Evolutionary conservation across 2,888 invertebrate species (phyloP).

Genomic region (Linnaemya tessellans): DNA sequence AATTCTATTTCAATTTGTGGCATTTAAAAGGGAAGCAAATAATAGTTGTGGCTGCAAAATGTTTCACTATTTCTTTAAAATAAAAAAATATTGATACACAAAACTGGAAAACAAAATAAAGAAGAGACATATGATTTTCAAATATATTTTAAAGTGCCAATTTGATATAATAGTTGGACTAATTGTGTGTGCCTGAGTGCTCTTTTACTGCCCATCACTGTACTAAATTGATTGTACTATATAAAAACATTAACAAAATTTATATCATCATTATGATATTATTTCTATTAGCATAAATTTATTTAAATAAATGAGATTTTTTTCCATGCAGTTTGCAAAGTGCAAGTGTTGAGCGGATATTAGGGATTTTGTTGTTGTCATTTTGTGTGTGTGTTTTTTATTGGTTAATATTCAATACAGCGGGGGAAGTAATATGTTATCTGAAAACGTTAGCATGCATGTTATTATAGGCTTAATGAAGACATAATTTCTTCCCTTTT

Average conservation of each 20-base stretch:
- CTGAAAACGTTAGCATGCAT: background rate
- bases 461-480: background rate
- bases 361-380: background rate
- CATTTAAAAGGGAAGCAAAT: background rate
- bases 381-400: background rate
- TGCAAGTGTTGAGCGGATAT: background rate
- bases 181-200: background rate
- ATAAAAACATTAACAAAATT: slow-evolving; percentile 7
- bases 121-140: background rate
- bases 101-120: too few species aligned
- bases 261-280: background rate
- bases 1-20: background rate
- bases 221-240: background rate
- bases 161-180: background rate
- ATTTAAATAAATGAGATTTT: background rate
- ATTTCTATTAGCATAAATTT: slow-evolving; percentile 3
- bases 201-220: background rate
- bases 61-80: background rate
- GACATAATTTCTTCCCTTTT: too few species aligned
- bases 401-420: background rate
- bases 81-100: too few species aligned
- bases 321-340: background rate
- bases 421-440: too few species aligned
- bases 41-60: background rate
- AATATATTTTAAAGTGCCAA: too few species aligned